phyloP scores from a whole-genome alignment of 2,888 invertebrate species.

The Bugulina stolonifera region DNA sequence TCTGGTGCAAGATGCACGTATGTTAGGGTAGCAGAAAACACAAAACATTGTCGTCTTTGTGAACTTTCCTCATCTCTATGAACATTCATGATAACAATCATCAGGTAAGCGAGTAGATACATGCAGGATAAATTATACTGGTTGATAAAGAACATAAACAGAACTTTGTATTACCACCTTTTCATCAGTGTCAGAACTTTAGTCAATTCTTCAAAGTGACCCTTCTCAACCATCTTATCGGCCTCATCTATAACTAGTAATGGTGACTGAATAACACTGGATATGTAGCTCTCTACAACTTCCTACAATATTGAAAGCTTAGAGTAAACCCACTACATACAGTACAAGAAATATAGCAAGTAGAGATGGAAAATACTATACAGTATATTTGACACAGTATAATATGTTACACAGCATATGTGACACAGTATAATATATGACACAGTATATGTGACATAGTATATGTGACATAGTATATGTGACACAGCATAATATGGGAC shows the following conservation, averaged over 20 bases:
- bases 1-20: slow-evolving; percentile 76
- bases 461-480: no score
- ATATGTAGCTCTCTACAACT: slow-evolving; percentile 26
- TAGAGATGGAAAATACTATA: neutral
- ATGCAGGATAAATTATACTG: no score
- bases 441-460: no score
- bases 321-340: no score
- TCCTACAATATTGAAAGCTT: neutral
- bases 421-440: no score
- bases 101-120: no score
- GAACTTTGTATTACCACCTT: slow-evolving; percentile 49
- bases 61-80: slow-evolving; percentile 17
- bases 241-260: slow-evolving; percentile 96
- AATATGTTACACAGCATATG: no score
- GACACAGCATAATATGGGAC: no score
- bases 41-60: slow-evolving; percentile 73
- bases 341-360: slow-evolving; percentile 10
- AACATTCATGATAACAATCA: no score
- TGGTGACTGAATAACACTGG: slow-evolving; percentile 40
- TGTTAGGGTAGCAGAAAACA: slow-evolving; percentile 94
- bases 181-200: slow-evolving; percentile 75
- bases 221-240: slow-evolving; percentile 93
- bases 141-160: no score
- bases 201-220: slow-evolving; percentile 87
- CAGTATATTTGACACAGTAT: neutral